A percentile compares a stretch with the other conserved stretches of the same genome.
Evolutionary conservation across 2,113 vertebrate species (phyloP).

Genomic region (Thamnophis sirtalis): DNA sequence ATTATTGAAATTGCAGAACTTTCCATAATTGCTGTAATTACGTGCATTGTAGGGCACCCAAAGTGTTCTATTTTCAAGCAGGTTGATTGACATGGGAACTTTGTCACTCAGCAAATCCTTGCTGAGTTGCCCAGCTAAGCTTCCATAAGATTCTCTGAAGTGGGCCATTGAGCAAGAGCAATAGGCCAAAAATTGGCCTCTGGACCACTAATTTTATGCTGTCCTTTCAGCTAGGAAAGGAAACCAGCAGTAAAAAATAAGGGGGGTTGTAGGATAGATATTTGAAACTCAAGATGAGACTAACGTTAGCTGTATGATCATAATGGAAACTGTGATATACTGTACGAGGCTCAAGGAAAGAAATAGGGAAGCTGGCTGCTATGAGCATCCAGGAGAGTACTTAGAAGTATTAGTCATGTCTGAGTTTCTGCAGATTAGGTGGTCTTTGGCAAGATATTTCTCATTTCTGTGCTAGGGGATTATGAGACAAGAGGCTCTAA

Average conservation of each 20-base stretch:
- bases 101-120: neutral
- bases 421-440: neutral
- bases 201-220: neutral
- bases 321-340: neutral
- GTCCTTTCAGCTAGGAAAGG: neutral
- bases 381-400: neutral
- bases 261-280: neutral
- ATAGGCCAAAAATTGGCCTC: neutral
- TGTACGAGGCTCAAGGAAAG: neutral
- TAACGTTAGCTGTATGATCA: neutral
- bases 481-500: neutral
- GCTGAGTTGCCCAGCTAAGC: neutral
- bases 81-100: constrained; percentile 20
- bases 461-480: neutral
- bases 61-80: constrained; percentile 25
- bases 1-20: constrained; percentile 36
- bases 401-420: neutral
- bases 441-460: neutral
- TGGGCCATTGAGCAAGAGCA: neutral
- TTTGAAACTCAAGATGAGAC: neutral
- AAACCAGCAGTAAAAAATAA: neutral
- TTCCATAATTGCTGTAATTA: constrained; percentile 33
- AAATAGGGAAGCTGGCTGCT: neutral
- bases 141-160: neutral
- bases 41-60: neutral